Percentiles rank a stretch among this genome's conserved stretches.
phyloP scores from a whole-genome alignment of 1,140 invertebrate genomes.

The Scaptodrosophila lebanonensis region DNA sequence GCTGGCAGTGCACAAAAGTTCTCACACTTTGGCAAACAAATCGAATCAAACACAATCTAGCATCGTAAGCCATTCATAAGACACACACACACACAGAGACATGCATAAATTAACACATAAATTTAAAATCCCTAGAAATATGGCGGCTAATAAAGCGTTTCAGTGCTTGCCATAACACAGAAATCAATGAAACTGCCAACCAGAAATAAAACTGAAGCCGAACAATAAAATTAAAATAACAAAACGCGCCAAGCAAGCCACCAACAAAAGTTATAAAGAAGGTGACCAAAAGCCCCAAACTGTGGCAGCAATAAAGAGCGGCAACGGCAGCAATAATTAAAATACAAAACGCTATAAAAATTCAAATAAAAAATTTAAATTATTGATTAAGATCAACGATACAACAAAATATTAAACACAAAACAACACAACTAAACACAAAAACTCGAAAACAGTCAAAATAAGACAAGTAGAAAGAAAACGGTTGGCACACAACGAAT shows the following conservation, averaged over 20 bases:
- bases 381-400: slow-evolving; percentile 70
- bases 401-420: slow-evolving; percentile 62
- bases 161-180: slow-evolving; percentile 13
- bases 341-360: slow-evolving; percentile 60
- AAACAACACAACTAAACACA: slow-evolving; percentile 31
- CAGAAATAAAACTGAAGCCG: slow-evolving; percentile 6
- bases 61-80: slow-evolving; percentile 21
- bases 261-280: slow-evolving; percentile 29
- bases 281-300: slow-evolving; percentile 33
- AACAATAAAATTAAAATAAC: slow-evolving; percentile 55
- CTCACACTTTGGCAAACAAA: slow-evolving; percentile 26
- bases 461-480: slow-evolving; percentile 39
- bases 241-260: slow-evolving; percentile 41
- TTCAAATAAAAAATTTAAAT: slow-evolving; percentile 73
- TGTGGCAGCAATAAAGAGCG: slow-evolving; percentile 17
- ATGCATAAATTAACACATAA: slow-evolving; percentile 28
- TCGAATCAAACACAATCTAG: no score
- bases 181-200: slow-evolving; percentile 47
- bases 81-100: slow-evolving; percentile 17
- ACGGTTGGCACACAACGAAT: background rate
- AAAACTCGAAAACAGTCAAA: slow-evolving; percentile 52
- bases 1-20: slow-evolving; percentile 1
- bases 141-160: slow-evolving; percentile 41
- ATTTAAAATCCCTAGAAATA: slow-evolving; percentile 15
- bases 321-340: slow-evolving; percentile 45